Conservation (phyloP, 2,113 vertebrate genomes). For the Gymnogyps californianus region DNA sequence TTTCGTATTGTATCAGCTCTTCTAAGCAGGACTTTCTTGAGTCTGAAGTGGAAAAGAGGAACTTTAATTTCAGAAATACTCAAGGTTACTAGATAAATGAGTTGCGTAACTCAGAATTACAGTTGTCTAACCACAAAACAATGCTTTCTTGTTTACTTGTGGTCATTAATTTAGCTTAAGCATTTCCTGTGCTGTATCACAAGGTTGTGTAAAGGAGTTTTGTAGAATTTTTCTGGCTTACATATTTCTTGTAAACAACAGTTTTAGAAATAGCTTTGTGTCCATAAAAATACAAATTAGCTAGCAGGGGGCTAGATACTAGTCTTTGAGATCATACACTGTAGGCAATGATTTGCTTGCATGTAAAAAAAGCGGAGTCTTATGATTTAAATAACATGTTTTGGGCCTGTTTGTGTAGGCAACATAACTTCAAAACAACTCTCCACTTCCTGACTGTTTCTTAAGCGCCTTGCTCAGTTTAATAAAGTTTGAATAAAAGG, state of each 20-base stretch:
- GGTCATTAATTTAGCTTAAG: slow-evolving; percentile 15
- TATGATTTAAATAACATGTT: background rate
- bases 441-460: background rate
- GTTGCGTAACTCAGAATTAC: background rate
- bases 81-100: background rate
- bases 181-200: slow-evolving; percentile 14
- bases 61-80: background rate
- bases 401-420: background rate
- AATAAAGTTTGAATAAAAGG: background rate
- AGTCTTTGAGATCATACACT: background rate
- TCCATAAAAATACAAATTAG: background rate
- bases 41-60: background rate
- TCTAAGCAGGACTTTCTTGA: background rate
- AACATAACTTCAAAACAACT: background rate
- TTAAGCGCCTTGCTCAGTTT: fast-evolving
- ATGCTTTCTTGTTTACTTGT: slow-evolving; percentile 25
- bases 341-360: background rate
- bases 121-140: slow-evolving; percentile 29
- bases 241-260: background rate
- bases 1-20: background rate
- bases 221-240: background rate
- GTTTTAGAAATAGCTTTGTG: background rate
- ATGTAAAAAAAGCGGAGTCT: background rate
- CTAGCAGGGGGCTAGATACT: background rate
- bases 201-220: background rate